These are phyloP conservation scores for Plectropomus leopardus DNA, from an alignment of 2,113 vertebrate species.

Conservation along the genomic window DNA sequence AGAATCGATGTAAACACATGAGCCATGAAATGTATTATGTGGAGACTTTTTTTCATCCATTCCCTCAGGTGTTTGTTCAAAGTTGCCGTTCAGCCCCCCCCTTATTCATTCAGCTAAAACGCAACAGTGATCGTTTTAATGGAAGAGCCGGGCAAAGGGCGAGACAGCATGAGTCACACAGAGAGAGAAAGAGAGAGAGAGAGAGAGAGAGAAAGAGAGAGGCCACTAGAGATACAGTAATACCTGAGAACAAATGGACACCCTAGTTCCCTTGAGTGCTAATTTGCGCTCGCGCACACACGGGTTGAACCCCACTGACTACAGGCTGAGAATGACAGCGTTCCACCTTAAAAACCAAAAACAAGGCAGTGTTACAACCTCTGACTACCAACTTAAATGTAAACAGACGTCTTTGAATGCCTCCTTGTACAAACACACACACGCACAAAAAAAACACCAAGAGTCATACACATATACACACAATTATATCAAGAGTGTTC, in stretches of 20 bases:
- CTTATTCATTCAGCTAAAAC: slow-evolving; percentile 61
- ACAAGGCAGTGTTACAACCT: slow-evolving; percentile 33
- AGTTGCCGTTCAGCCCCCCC: not conserved
- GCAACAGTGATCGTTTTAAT: slow-evolving; percentile 52
- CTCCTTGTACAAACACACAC: slow-evolving; percentile 15
- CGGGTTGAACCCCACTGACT: slow-evolving; percentile 33
- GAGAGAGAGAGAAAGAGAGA: slow-evolving; percentile 49
- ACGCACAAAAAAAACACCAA: slow-evolving; percentile 8
- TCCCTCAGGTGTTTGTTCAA: slow-evolving; percentile 25
- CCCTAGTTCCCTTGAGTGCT: slow-evolving; percentile 39
- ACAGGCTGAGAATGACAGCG: slow-evolving; percentile 25
- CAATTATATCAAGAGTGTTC: slow-evolving; percentile 13
- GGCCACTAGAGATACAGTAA: slow-evolving; percentile 2
- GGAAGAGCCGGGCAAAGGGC: slow-evolving; percentile 53
- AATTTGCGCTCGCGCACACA: slow-evolving; percentile 38
- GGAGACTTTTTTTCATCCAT: not conserved
- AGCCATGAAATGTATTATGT: not conserved
- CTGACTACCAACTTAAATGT: not conserved
- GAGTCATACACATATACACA: slow-evolving; percentile 6
- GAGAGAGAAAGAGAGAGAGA: slow-evolving; percentile 33
- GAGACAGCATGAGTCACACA: slow-evolving; percentile 72
- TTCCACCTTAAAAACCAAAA: slow-evolving; percentile 43
- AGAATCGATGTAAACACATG: not conserved
- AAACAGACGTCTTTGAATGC: slow-evolving; percentile 36
- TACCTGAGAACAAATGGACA: slow-evolving; percentile 52